Percentiles rank a stretch among this genome's conserved stretches.
These are phyloP conservation scores for Linnaemya vulpina DNA, from an alignment of 2,888 invertebrate species.

Conservation along the genomic window DNA sequence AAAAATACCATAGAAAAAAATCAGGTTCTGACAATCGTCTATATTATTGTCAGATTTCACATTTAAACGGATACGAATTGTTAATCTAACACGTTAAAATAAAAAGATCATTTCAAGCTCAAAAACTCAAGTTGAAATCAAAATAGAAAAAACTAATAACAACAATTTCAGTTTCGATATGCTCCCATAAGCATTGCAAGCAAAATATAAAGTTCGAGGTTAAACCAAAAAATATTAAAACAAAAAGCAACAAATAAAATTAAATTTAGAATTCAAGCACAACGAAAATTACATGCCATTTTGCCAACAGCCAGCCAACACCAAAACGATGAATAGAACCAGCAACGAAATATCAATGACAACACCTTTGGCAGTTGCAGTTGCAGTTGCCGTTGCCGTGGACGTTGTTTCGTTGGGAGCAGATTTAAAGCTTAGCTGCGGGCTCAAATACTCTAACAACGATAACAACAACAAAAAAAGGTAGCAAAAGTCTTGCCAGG, in stretches of 20 bases:
- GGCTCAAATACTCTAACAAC: constrained; percentile 6
- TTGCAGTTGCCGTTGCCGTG: constrained; percentile 6
- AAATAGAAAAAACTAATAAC: constrained; percentile 27
- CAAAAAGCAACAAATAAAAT: constrained; percentile 52
- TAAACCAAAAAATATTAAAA: constrained; percentile 64
- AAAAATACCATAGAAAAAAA: neutral
- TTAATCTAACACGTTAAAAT: constrained; percentile 25
- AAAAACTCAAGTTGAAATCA: constrained; percentile 47
- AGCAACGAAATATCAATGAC: constrained; percentile 68
- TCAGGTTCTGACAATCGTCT: neutral
- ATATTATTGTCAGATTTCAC: constrained; percentile 44
- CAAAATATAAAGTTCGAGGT: constrained; percentile 76
- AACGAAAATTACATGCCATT: constrained; percentile 57
- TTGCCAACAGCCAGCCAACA: constrained; percentile 46
- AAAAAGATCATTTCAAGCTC: constrained; percentile 49
- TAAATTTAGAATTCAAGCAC: constrained; percentile 63
- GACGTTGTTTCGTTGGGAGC: constrained; percentile 5
- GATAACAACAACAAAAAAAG: neutral
- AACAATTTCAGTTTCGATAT: constrained; percentile 72
- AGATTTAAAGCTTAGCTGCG: constrained; percentile 14
- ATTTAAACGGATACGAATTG: constrained; percentile 56
- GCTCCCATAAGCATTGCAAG: constrained; percentile 74
- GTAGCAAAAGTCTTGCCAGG: neutral
- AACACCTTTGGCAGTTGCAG: constrained; percentile 66
- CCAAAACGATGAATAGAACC: constrained; percentile 43